These are phyloP conservation scores for Acyrthosiphon pisum DNA, from an alignment of 1,140 invertebrate genomes.

Conservation along the genomic window DNA sequence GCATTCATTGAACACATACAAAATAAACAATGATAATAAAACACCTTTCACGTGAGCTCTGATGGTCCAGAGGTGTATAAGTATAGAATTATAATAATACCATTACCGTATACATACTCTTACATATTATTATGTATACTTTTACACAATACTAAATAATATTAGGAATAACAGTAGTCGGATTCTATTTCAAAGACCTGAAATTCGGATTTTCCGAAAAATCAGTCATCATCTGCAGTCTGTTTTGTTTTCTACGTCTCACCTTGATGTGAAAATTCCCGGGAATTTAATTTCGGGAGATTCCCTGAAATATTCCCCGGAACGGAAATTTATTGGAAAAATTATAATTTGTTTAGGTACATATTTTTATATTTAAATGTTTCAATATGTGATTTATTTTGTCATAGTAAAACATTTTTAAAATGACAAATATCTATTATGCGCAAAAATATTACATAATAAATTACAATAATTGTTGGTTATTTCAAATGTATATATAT, in stretches of 20 bases:
- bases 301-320: too few relatives aligned
- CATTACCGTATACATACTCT: not conserved
- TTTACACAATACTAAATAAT: not conserved
- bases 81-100: not conserved
- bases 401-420: not conserved
- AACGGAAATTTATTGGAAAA: too few relatives aligned
- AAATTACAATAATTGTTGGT: not conserved
- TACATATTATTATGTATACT: not conserved
- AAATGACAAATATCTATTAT: not conserved
- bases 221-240: not conserved
- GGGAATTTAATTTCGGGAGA: too few relatives aligned
- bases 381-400: not conserved
- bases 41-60: not conserved
- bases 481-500: not conserved
- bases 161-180: not conserved
- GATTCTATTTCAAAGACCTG: not conserved
- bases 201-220: not conserved
- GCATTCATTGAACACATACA: conserved; percentile 31
- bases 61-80: not conserved
- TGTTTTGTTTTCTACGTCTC: not conserved
- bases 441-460: not conserved
- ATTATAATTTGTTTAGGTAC: too few relatives aligned
- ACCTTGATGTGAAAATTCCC: not conserved
- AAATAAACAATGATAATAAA: conserved; percentile 35
- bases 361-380: too few relatives aligned